These are phyloP conservation scores for Crematogaster levior DNA, from an alignment of 2,888 invertebrate species.

Conservation along the genomic window DNA sequence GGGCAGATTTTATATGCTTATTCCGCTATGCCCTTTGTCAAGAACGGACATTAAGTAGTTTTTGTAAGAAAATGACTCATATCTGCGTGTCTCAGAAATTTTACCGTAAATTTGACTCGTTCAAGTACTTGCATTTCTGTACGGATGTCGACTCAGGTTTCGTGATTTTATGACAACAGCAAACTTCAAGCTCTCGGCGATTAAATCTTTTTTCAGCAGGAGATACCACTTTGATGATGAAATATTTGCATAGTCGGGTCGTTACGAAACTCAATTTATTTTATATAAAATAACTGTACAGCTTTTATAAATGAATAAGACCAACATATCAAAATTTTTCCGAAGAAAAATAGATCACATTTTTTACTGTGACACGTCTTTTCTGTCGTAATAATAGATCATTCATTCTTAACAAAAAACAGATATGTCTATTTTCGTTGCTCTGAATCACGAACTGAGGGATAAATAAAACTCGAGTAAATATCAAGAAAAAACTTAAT, in stretches of 20 bases:
- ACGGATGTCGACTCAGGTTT: conserved; percentile 26
- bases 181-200: conserved; percentile 28
- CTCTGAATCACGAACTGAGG: conserved; percentile 36
- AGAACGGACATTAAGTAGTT: conserved; percentile 1
- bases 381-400: conserved; percentile 25
- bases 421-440: conserved; percentile 41
- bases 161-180: conserved; percentile 28
- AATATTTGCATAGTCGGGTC: not conserved
- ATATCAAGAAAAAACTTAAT: not conserved
- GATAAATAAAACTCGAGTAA: conserved; percentile 22
- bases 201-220: conserved; percentile 25
- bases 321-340: not conserved
- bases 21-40: no score
- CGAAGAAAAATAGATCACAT: not conserved
- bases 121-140: conserved; percentile 47
- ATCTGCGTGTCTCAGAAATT: conserved; percentile 45
- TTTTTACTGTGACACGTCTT: conserved; percentile 17
- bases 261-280: conserved; percentile 24
- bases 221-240: conserved; percentile 14
- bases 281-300: not conserved
- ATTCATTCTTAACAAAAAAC: conserved; percentile 40
- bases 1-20: no score
- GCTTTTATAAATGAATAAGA: not conserved
- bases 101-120: conserved; percentile 39
- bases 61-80: conserved; percentile 49